These are phyloP conservation scores for Hyposoter didymator DNA, from an alignment of 2,888 invertebrate species.

Conservation along the genomic window DNA sequence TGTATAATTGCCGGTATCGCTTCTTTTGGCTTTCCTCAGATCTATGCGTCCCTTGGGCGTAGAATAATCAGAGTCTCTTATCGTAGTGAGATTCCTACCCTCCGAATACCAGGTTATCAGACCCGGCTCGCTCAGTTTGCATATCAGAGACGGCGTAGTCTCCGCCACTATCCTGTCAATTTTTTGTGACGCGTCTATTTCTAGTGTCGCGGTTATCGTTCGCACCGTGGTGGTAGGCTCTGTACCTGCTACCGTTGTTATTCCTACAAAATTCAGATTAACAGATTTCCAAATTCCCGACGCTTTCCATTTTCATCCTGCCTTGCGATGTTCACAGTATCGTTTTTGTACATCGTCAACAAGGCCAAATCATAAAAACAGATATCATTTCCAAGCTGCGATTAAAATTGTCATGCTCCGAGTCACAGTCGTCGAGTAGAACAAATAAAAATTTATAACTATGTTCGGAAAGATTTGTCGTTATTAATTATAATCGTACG, in stretches of 20 bases:
- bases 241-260: slow-evolving; percentile 68
- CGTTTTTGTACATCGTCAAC: slow-evolving; percentile 58
- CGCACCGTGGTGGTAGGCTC: slow-evolving; percentile 64
- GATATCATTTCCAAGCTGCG: neutral
- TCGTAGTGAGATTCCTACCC: slow-evolving; percentile 85
- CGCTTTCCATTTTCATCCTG: neutral
- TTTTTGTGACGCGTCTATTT: slow-evolving; percentile 79
- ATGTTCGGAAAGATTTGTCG: neutral
- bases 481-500: too few relatives aligned
- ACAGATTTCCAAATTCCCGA: slow-evolving; percentile 15
- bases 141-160: slow-evolving; percentile 85
- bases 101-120: slow-evolving; percentile 87
- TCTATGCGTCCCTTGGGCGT: slow-evolving; percentile 83
- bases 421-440: neutral
- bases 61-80: slow-evolving; percentile 77
- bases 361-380: neutral
- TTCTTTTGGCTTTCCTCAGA: slow-evolving; percentile 85
- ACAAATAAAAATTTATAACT: neutral
- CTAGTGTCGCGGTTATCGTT: slow-evolving; percentile 67
- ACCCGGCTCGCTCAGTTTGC: slow-evolving; percentile 85
- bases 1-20: slow-evolving; percentile 87
- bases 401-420: neutral
- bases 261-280: slow-evolving; percentile 66
- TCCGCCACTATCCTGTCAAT: slow-evolving; percentile 80
- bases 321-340: slow-evolving; percentile 54